phyloP scores from a whole-genome alignment of 2,797 vertebrate species.

The Denticeps clupeoides region DNA sequence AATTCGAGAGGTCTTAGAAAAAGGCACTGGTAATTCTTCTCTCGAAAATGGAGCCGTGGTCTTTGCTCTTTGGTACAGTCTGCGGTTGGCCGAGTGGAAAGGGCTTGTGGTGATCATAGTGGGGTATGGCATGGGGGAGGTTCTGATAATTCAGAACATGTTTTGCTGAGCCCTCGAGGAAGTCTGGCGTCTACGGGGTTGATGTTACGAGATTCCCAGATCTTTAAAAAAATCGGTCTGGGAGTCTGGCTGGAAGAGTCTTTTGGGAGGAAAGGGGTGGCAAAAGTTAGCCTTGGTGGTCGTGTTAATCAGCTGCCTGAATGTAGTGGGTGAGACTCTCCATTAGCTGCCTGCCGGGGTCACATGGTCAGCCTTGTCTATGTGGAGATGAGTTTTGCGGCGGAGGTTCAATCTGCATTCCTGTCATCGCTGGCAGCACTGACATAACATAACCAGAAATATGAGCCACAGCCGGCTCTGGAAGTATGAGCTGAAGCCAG shows the following conservation, averaged over 20 bases:
- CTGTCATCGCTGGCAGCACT: constrained; percentile 23
- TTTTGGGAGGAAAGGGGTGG: no score
- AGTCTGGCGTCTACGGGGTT: constrained; percentile 19
- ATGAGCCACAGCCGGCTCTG: constrained; percentile 17
- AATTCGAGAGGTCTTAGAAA: no score
- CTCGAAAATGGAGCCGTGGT: constrained; percentile 9
- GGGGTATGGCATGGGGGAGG: constrained; percentile 11
- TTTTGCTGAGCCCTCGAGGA: constrained; percentile 24
- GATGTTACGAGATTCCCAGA: constrained; percentile 14
- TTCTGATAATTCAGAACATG: constrained; percentile 32
- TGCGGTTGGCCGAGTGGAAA: constrained; percentile 8
- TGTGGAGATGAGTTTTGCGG: constrained; percentile 9
- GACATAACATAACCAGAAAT: constrained; percentile 25
- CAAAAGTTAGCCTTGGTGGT: no score
- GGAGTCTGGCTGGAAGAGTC: background rate
- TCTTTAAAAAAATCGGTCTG: background rate
- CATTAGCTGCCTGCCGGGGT: no score
- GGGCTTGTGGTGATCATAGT: constrained; percentile 8
- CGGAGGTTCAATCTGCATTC: constrained; percentile 18
- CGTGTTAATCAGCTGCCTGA: no score
- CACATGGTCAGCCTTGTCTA: constrained; percentile 7
- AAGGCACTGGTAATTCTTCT: no score
- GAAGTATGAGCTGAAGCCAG: constrained; percentile 10
- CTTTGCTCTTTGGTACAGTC: constrained; percentile 10
- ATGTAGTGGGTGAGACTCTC: no score